A percentile compares a stretch with the other conserved stretches of the same genome.
phyloP scores from a whole-genome alignment of 2,113 vertebrate species.

The Buteo buteo region DNA sequence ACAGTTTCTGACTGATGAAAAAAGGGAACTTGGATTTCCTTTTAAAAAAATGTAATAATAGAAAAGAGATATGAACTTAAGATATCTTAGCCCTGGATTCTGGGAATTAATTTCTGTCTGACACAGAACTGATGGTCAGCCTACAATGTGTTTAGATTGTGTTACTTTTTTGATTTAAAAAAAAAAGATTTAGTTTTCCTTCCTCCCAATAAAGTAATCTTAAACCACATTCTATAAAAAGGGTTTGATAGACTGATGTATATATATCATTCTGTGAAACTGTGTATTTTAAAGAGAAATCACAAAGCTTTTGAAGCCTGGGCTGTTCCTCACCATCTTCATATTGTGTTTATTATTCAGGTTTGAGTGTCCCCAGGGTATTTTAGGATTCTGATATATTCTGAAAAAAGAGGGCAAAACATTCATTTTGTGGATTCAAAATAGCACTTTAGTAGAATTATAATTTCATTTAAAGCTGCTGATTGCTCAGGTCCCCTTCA shows the following conservation, averaged over 20 bases:
- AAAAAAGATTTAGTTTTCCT: neutral
- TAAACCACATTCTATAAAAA: neutral
- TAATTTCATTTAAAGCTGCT: neutral
- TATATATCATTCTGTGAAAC: neutral
- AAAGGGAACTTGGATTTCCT: neutral
- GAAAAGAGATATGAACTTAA: neutral
- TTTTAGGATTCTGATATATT: neutral
- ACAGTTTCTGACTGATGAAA: neutral
- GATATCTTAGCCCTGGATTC: neutral
- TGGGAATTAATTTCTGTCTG: slow-evolving; percentile 24
- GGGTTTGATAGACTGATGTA: neutral
- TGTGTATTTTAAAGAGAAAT: neutral
- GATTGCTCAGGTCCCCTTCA: neutral
- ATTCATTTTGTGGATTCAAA: neutral
- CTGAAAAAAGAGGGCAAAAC: neutral
- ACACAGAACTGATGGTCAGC: neutral
- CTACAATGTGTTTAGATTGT: neutral
- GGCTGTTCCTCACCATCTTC: neutral
- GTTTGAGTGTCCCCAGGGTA: neutral
- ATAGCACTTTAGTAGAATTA: neutral
- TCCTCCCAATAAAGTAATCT: neutral
- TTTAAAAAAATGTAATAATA: neutral
- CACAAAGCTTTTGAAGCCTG: neutral
- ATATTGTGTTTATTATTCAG: neutral
- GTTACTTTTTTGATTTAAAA: neutral